Conservation (phyloP, 2,797 vertebrate species). For the Argya squamiceps region DNA sequence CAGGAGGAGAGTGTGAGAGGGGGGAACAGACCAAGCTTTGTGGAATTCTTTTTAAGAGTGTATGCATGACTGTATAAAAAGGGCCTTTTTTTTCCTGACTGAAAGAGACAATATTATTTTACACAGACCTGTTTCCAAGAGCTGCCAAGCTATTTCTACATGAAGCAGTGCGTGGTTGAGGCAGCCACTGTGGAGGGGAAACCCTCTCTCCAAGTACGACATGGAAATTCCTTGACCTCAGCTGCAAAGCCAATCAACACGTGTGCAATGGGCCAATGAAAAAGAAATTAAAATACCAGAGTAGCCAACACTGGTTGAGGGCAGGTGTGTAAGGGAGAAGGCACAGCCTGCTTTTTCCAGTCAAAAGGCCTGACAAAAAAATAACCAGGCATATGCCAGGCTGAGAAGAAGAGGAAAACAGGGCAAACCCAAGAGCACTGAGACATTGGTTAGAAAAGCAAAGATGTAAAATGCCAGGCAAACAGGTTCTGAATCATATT, state of each 20-base stretch:
- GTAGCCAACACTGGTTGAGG: background rate
- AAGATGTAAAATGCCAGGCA: constrained; percentile 52
- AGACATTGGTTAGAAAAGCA: constrained; percentile 49
- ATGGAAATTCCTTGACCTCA: constrained; percentile 71
- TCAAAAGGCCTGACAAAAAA: background rate
- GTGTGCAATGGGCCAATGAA: background rate
- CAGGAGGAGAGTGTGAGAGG: background rate
- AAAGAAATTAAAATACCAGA: constrained; percentile 42
- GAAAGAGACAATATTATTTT: constrained; percentile 70
- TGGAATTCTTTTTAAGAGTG: constrained; percentile 60
- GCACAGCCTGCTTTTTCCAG: constrained; percentile 30
- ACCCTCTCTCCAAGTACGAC: constrained; percentile 58
- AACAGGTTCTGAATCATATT: constrained; percentile 50
- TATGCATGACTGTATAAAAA: constrained; percentile 53
- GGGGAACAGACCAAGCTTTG: constrained; percentile 58
- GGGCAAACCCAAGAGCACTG: background rate
- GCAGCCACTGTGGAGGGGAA: constrained; percentile 50
- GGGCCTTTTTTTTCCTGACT: constrained; percentile 39
- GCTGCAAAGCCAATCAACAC: constrained; percentile 1
- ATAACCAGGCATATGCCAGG: background rate
- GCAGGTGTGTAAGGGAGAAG: constrained; percentile 35
- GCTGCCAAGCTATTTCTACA: constrained; percentile 45
- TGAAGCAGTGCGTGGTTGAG: constrained; percentile 1
- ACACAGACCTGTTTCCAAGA: constrained; percentile 54
- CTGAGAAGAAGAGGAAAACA: background rate